A percentile compares a stretch with the other conserved stretches of the same genome.
Evolutionary conservation across 2,888 invertebrate genomes (phyloP).

Genomic region (Apamea monoglypha): DNA sequence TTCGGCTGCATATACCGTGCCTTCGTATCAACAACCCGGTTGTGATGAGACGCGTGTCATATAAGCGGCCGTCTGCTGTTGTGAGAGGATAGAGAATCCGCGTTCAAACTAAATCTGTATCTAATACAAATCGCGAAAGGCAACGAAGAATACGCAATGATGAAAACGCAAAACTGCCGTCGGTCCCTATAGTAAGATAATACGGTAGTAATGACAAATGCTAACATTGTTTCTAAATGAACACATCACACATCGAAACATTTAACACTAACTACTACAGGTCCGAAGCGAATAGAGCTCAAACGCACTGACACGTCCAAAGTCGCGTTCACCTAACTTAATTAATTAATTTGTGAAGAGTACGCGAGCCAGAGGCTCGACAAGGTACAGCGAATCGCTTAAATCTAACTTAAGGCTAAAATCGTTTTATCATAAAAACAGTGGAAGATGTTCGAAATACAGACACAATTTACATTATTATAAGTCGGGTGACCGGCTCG

Average conservation of each 20-base stretch:
- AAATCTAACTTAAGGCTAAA: slow-evolving; percentile 85
- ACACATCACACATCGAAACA: slow-evolving; percentile 89
- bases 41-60: slow-evolving; percentile 61
- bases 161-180: slow-evolving; percentile 76
- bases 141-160: slow-evolving; percentile 84
- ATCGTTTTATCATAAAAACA: slow-evolving; percentile 87
- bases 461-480: slow-evolving; percentile 80
- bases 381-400: slow-evolving; percentile 86
- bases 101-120: slow-evolving; percentile 74
- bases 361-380: slow-evolving; percentile 81
- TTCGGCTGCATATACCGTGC: slow-evolving; percentile 77
- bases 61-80: slow-evolving; percentile 56
- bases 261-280: slow-evolving; percentile 86
- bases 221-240: slow-evolving; percentile 86
- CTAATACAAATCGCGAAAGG: slow-evolving; percentile 81
- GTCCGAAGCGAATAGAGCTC: slow-evolving; percentile 85
- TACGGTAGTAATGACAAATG: slow-evolving; percentile 81
- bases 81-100: slow-evolving; percentile 71
- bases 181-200: slow-evolving; percentile 82
- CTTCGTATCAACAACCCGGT: slow-evolving; percentile 61
- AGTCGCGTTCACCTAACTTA: slow-evolving; percentile 84
- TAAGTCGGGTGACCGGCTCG: slow-evolving; percentile 70
- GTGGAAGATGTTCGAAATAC: slow-evolving; percentile 88
- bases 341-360: slow-evolving; percentile 87
- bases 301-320: slow-evolving; percentile 81